phyloP scores from a whole-genome alignment of 2,113 vertebrate genomes.

The Erinaceus europaeus region DNA sequence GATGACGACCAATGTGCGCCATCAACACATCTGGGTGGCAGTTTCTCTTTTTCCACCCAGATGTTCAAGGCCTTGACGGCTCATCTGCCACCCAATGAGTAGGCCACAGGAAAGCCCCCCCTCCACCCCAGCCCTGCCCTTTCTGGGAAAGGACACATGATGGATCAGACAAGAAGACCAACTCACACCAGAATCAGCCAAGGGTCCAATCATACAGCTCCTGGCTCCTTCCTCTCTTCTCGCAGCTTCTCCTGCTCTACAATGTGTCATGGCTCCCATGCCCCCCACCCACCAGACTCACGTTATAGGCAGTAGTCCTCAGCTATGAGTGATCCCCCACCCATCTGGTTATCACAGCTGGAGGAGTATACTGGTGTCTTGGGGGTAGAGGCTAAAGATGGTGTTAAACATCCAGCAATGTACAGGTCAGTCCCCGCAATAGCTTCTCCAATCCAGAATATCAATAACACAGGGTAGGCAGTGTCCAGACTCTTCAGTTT shows the following conservation, averaged over 20 bases:
- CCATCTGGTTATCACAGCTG: neutral
- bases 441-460: neutral
- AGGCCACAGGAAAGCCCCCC: constrained; percentile 17
- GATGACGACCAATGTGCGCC: constrained; percentile 8
- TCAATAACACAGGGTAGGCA: rapidly evolving
- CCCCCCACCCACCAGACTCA: neutral
- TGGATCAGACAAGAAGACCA: neutral
- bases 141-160: constrained; percentile 32
- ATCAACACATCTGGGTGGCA: constrained; percentile 44
- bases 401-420: neutral
- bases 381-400: neutral
- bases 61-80: constrained; percentile 4
- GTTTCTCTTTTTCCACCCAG: constrained; percentile 53
- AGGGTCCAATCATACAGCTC: neutral
- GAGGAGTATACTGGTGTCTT: neutral
- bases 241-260: neutral
- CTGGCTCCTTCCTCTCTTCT: neutral
- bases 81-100: constrained; percentile 26
- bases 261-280: neutral
- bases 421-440: neutral
- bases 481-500: neutral
- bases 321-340: neutral
- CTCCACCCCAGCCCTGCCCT: neutral
- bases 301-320: neutral
- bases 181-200: rapidly evolving